A percentile compares a stretch with the other conserved stretches of the same genome.
Conservation (phyloP, 2,113 vertebrate species). For the Hemiprocne comata region DNA sequence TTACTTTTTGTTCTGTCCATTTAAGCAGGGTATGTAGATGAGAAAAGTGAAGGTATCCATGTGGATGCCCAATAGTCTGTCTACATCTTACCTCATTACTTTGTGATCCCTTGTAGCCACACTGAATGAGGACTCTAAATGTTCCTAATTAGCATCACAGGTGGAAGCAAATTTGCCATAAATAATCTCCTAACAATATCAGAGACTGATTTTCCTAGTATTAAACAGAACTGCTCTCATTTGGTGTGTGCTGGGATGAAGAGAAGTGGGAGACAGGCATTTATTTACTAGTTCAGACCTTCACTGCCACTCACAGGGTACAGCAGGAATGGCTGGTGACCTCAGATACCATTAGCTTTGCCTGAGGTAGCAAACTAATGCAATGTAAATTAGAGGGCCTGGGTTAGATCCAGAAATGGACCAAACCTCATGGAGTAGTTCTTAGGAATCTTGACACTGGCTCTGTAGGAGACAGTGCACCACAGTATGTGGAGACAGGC, state of each 20-base stretch:
- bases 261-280: neutral
- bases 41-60: neutral
- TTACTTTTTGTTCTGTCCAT: neutral
- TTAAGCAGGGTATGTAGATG: neutral
- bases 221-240: neutral
- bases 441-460: neutral
- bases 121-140: neutral
- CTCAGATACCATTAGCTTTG: neutral
- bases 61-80: neutral
- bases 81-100: neutral
- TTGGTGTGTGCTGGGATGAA: neutral
- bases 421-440: neutral
- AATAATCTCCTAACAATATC: constrained; percentile 42
- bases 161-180: constrained; percentile 57
- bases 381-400: neutral
- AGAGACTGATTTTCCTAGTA: neutral
- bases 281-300: neutral
- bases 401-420: neutral
- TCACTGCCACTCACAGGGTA: neutral
- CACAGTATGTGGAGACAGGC: neutral
- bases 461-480: neutral
- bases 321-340: constrained; percentile 21
- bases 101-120: neutral
- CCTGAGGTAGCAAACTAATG: constrained; percentile 52
- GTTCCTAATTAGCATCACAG: constrained; percentile 7